Evolutionary conservation across 1,140 invertebrate species (phyloP).

Genomic region (Philaenus spumarius): DNA sequence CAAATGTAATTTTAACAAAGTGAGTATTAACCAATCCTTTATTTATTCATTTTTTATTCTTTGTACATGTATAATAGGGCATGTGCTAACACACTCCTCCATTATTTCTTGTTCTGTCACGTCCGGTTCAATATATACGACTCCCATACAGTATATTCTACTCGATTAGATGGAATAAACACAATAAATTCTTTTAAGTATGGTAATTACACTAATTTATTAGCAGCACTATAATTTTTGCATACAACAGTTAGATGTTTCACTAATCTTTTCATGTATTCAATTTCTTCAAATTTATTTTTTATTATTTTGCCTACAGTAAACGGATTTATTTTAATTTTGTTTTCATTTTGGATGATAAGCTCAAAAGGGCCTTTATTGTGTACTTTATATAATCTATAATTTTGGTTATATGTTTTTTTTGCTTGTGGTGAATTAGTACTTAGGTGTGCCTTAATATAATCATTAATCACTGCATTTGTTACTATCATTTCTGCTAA

Average conservation of each 20-base stretch:
- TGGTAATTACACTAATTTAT: no score
- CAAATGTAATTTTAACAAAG: no score
- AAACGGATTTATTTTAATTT: neutral
- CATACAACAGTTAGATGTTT: neutral
- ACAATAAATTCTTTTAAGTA: no score
- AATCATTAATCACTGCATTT: no score
- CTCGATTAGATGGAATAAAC: neutral
- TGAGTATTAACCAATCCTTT: no score
- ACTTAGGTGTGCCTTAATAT: no score
- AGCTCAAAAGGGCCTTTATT: slow-evolving; percentile 1
- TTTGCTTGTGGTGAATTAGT: no score
- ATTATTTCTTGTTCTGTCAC: neutral
- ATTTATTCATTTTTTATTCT: neutral
- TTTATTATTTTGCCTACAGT: neutral
- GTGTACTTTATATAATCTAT: neutral
- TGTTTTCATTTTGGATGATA: neutral
- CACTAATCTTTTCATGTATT: neutral
- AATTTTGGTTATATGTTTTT: no score
- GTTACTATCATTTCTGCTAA: no score
- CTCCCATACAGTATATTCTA: neutral
- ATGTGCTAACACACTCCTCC: neutral
- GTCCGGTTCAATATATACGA: neutral
- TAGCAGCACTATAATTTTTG: neutral
- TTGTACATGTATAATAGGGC: neutral
- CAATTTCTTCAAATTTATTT: neutral